phyloP scores from a whole-genome alignment of 2,888 invertebrate species.

The Temnothorax unifasciatus region DNA sequence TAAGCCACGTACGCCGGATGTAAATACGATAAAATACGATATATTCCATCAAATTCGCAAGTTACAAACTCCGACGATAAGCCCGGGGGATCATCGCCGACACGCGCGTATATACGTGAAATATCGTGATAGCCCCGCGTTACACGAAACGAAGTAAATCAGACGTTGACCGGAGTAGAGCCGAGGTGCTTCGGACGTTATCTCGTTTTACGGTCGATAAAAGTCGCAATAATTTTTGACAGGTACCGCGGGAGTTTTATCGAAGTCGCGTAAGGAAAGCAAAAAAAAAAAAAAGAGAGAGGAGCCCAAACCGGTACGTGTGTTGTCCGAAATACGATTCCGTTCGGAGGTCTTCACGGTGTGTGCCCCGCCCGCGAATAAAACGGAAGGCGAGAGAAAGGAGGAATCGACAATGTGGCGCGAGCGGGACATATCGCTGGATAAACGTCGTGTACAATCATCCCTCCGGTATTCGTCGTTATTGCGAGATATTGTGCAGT shows the following conservation, averaged over 20 bases:
- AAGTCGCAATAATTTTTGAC: slow-evolving; percentile 51
- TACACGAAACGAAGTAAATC: slow-evolving; percentile 35
- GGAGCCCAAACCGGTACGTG: neutral
- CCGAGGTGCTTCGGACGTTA: neutral
- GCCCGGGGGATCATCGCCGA: slow-evolving; percentile 8
- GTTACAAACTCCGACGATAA: slow-evolving; percentile 25
- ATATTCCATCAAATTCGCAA: slow-evolving; percentile 13
- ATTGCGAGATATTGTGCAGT: slow-evolving; percentile 51
- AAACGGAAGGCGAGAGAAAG: slow-evolving; percentile 15
- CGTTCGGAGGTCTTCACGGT: slow-evolving; percentile 23
- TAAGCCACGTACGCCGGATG: neutral
- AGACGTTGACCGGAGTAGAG: slow-evolving; percentile 2
- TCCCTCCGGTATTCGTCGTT: slow-evolving; percentile 31
- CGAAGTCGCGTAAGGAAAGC: slow-evolving; percentile 35
- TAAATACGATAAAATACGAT: neutral
- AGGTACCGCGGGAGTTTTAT: slow-evolving; percentile 59
- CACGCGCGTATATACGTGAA: slow-evolving; percentile 6
- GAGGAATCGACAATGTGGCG: slow-evolving; percentile 31
- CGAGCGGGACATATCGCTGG: slow-evolving; percentile 41
- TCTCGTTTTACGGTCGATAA: slow-evolving; percentile 41
- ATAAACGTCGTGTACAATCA: slow-evolving; percentile 42
- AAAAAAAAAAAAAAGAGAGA: neutral
- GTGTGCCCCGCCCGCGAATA: slow-evolving; percentile 13
- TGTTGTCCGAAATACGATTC: slow-evolving; percentile 24
- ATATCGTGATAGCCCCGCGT: neutral